Conservation (phyloP, 2,797 vertebrate species). For the Malacoctenus gilli region DNA sequence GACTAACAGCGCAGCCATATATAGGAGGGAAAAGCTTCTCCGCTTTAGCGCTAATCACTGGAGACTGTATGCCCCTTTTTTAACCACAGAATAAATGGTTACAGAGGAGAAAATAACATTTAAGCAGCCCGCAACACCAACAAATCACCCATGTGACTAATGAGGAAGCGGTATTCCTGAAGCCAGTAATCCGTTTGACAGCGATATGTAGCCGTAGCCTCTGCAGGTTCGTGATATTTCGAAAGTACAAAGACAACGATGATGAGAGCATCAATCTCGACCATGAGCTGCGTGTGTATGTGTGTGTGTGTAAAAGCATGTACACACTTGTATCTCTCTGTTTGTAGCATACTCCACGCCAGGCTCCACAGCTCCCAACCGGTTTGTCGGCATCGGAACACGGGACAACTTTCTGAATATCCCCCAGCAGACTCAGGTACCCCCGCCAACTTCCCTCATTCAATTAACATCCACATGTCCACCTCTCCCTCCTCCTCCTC, state of each 20-base stretch:
- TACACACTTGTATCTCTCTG: conserved; percentile 80
- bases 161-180: conserved; percentile 49
- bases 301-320: conserved; percentile 78
- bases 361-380: conserved; percentile 97
- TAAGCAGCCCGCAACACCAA: conserved; percentile 44
- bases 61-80: conserved; percentile 44
- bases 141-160: conserved; percentile 45
- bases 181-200: conserved; percentile 45
- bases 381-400: conserved; percentile 99
- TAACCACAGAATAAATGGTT: conserved; percentile 43
- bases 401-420: conserved; percentile 99
- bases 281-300: conserved; percentile 70
- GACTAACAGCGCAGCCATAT: conserved; percentile 47
- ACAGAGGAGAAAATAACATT: conserved; percentile 35
- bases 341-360: conserved; percentile 94
- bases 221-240: conserved; percentile 25
- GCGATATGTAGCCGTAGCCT: conserved; percentile 27
- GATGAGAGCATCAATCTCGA: conserved; percentile 52
- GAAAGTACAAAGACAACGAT: conserved; percentile 34
- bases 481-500: conserved; percentile 42
- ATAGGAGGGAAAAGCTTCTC: conserved; percentile 38
- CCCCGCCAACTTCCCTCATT: conserved; percentile 71
- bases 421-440: conserved; percentile 96
- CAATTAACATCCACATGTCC: conserved; percentile 65
- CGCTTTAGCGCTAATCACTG: conserved; percentile 48